A percentile compares a stretch with the other conserved stretches of the same genome.
Conservation (phyloP, 35 echinoderm and acorn worm species). For the Hemicentrotus pulcherrimus region DNA sequence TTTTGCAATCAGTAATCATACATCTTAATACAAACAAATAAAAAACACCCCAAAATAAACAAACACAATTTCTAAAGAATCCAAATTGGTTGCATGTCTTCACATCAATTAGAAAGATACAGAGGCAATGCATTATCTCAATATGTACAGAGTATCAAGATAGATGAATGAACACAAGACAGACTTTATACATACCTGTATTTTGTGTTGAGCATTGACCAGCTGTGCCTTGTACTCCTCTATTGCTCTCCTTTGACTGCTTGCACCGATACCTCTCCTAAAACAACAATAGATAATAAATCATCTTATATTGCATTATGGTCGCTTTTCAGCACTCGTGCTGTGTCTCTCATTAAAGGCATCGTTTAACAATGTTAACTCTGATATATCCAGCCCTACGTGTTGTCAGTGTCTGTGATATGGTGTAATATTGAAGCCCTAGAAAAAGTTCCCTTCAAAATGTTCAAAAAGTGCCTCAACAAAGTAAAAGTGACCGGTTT, state of each 20-base stretch:
- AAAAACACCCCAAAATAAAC: neutral
- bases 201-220: slow-evolving; percentile 57
- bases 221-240: slow-evolving; percentile 80
- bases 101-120: neutral
- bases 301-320: too few relatives aligned
- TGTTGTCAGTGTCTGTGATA: too few relatives aligned
- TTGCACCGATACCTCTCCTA: slow-evolving; percentile 75
- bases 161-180: too few relatives aligned
- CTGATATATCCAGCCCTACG: too few relatives aligned
- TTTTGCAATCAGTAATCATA: neutral
- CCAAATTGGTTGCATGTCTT: neutral
- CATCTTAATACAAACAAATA: neutral
- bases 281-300: neutral
- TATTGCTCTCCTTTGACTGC: slow-evolving; percentile 71
- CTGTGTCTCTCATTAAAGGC: too few relatives aligned
- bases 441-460: too few relatives aligned
- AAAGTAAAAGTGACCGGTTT: too few relatives aligned
- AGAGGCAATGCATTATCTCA: neutral
- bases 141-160: too few relatives aligned
- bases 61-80: neutral
- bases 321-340: neutral
- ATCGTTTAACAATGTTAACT: too few relatives aligned
- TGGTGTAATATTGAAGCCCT: too few relatives aligned
- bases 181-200: slow-evolving; percentile 57
- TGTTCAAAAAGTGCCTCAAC: too few relatives aligned